These are phyloP conservation scores for Syrmaticus mikado DNA, from an alignment of 2,113 vertebrate genomes.

Conservation along the genomic window DNA sequence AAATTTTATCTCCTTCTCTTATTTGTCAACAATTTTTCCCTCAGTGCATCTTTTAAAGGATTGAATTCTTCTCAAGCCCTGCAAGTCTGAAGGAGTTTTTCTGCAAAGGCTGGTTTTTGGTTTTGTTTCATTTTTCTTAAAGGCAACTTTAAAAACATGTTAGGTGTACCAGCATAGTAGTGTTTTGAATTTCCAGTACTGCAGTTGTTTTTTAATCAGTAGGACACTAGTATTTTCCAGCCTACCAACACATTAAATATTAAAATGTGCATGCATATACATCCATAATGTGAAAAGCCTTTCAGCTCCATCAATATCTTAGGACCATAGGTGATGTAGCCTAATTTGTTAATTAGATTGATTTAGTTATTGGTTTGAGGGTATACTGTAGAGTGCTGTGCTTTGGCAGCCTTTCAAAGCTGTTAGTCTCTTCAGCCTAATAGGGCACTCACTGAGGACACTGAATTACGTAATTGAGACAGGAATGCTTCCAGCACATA, in stretches of 20 bases:
- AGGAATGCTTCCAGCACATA: not conserved
- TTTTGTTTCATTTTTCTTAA: not conserved
- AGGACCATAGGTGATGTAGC: not conserved
- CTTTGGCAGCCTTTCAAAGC: slow-evolving; percentile 16
- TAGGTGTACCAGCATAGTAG: not conserved
- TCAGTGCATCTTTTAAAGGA: not conserved
- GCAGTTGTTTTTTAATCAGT: slow-evolving; percentile 6
- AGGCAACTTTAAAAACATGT: not conserved
- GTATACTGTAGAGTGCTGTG: not conserved
- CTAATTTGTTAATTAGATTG: slow-evolving; percentile 19
- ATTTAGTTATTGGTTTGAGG: not conserved
- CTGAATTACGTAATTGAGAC: not conserved
- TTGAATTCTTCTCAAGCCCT: not conserved
- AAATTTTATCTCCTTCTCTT: not conserved
- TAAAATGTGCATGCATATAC: not conserved
- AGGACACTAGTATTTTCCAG: not conserved
- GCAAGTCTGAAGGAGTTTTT: not conserved
- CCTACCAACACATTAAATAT: slow-evolving; percentile 23
- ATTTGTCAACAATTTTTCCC: not conserved
- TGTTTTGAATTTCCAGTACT: slow-evolving; percentile 20
- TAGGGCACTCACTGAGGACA: not conserved
- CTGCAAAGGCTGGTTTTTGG: not conserved
- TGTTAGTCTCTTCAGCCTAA: not conserved
- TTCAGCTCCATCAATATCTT: not conserved
- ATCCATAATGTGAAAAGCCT: not conserved